A percentile compares a stretch with the other conserved stretches of the same genome.
Evolutionary conservation across 2,113 vertebrate species (phyloP).

Genomic region (Hypomesus transpacificus): DNA sequence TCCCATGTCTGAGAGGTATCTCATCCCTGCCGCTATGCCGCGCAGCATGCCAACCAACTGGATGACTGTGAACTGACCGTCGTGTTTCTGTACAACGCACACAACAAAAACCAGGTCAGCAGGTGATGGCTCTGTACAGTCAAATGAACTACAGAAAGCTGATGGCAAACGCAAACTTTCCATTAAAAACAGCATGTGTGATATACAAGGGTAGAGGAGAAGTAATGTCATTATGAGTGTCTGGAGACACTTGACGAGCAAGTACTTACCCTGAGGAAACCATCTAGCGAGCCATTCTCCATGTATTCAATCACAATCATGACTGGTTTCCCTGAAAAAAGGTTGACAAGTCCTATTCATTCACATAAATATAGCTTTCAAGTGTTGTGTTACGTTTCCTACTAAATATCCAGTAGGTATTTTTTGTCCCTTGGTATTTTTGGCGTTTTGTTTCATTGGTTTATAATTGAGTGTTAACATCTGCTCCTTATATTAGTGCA

Average conservation of each 20-base stretch:
- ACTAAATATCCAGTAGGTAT: not conserved
- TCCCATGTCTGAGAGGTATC: slow-evolving; percentile 96
- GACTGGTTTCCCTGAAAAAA: slow-evolving; percentile 88
- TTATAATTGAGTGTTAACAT: slow-evolving; percentile 66
- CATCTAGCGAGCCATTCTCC: slow-evolving; percentile 97
- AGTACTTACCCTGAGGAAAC: slow-evolving; percentile 92
- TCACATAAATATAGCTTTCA: slow-evolving; percentile 41
- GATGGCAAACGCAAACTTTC: too few relatives aligned
- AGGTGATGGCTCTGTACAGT: not conserved
- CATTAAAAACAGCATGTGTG: too few relatives aligned
- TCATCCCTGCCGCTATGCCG: slow-evolving; percentile 96
- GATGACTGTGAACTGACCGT: slow-evolving; percentile 97
- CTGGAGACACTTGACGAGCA: slow-evolving; percentile 16
- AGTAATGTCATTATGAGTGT: not conserved
- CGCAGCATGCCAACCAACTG: slow-evolving; percentile 97
- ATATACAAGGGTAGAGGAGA: too few relatives aligned
- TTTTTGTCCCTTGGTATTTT: slow-evolving; percentile 43
- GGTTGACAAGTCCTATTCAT: slow-evolving; percentile 48
- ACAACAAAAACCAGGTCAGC: slow-evolving; percentile 27
- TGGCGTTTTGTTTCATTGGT: slow-evolving; percentile 48
- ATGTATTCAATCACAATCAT: slow-evolving; percentile 99
- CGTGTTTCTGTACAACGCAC: slow-evolving; percentile 83
- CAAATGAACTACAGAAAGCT: too few relatives aligned
- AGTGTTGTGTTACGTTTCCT: slow-evolving; percentile 18
- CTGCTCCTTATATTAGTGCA: slow-evolving; percentile 59